Evolutionary conservation across 2,797 vertebrate genomes (phyloP).

Genomic region (Eleutherodactylus coqui): DNA sequence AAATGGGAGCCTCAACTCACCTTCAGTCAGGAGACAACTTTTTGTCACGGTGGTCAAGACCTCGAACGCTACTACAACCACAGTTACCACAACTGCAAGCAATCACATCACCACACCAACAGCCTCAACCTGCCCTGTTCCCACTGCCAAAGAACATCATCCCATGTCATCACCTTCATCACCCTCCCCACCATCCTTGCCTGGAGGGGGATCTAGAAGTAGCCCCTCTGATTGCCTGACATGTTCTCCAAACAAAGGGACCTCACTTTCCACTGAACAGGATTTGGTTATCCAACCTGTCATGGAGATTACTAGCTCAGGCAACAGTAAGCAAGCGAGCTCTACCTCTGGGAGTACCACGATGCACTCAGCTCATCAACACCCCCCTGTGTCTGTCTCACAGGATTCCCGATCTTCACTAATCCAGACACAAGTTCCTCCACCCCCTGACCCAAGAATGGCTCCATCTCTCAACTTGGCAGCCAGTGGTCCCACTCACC

Average conservation of each 20-base stretch:
- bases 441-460: conserved; percentile 78
- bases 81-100: conserved; percentile 79
- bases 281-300: conserved; percentile 73
- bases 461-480: conserved; percentile 74
- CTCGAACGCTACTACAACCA: conserved; percentile 79
- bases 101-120: conserved; percentile 80
- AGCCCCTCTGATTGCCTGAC: conserved; percentile 75
- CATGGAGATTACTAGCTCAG: conserved; percentile 67
- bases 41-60: conserved; percentile 83
- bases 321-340: conserved; percentile 70
- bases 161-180: conserved; percentile 80
- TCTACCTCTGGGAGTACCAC: conserved; percentile 70
- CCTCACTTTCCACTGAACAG: conserved; percentile 69
- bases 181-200: conserved; percentile 79
- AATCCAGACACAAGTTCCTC: conserved; percentile 79
- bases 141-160: conserved; percentile 85
- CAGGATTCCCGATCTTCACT: conserved; percentile 77
- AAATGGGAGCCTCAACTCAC: conserved; percentile 76
- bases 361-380: conserved; percentile 74
- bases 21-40: conserved; percentile 81
- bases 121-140: conserved; percentile 77
- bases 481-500: conserved; percentile 72
- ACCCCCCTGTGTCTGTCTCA: conserved; percentile 73
- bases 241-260: conserved; percentile 77
- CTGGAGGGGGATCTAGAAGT: conserved; percentile 72